Percentiles rank a stretch among this genome's conserved stretches.
Conservation (phyloP, 2,888 invertebrate species). For the Drosophila imparisetae region DNA sequence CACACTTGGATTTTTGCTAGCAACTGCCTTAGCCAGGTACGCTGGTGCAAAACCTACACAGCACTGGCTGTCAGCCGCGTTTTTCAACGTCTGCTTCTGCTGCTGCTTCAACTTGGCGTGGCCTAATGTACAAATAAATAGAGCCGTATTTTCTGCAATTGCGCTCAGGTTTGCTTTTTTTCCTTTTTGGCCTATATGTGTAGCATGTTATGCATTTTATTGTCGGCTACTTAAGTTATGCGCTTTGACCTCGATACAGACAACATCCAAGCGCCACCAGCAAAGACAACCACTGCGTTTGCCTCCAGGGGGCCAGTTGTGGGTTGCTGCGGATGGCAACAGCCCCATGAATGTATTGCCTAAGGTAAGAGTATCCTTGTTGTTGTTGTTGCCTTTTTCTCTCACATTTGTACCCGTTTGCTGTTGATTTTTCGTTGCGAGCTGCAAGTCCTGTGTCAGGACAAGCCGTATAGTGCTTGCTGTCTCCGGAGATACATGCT, state of each 20-base stretch:
- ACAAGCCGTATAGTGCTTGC: slow-evolving; percentile 26
- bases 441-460: slow-evolving; percentile 37
- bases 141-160: slow-evolving; percentile 73
- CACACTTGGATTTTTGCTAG: slow-evolving; percentile 77
- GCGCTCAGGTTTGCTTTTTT: slow-evolving; percentile 54
- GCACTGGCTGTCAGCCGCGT: slow-evolving; percentile 33
- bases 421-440: slow-evolving; percentile 33
- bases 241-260: slow-evolving; percentile 77
- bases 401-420: slow-evolving; percentile 32
- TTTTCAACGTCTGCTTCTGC: slow-evolving; percentile 47
- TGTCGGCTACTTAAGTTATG: slow-evolving; percentile 80
- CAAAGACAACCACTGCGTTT: background rate
- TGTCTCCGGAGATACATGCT: slow-evolving; percentile 54
- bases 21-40: slow-evolving; percentile 61
- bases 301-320: background rate
- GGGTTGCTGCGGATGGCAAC: background rate
- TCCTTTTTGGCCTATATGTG: slow-evolving; percentile 46
- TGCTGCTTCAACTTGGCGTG: slow-evolving; percentile 32
- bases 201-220: slow-evolving; percentile 77
- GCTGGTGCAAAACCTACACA: slow-evolving; percentile 18
- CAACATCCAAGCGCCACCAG: slow-evolving; percentile 32
- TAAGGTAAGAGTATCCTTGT: slow-evolving; percentile 37
- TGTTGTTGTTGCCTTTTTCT: slow-evolving; percentile 1
- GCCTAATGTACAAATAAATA: slow-evolving; percentile 77
- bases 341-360: slow-evolving; percentile 49